A percentile compares a stretch with the other conserved stretches of the same genome.
Conservation (phyloP, 2,888 invertebrate genomes). For the Drepana falcataria region DNA sequence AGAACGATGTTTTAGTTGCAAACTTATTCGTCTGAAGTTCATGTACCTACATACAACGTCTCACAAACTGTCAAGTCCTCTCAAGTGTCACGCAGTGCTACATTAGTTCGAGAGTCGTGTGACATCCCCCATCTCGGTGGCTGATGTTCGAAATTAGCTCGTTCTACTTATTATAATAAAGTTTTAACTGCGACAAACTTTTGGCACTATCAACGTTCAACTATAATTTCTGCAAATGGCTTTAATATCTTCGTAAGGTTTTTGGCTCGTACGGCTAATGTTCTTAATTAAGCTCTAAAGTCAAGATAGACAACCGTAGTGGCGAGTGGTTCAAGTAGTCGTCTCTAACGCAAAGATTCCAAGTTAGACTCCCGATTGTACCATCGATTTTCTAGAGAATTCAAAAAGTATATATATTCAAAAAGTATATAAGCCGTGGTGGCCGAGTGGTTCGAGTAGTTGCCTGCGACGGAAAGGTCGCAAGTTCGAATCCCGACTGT, state of each 20-base stretch:
- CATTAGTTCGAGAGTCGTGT: conserved; percentile 23
- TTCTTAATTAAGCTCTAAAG: conserved; percentile 16
- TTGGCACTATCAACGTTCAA: conserved; percentile 51
- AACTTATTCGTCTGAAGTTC: conserved; percentile 28
- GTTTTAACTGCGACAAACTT: conserved; percentile 52
- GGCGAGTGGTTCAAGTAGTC: background rate
- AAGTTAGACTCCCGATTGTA: too few species aligned
- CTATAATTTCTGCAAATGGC: conserved; percentile 33
- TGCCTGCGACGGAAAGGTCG: too few species aligned
- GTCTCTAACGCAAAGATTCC: too few species aligned
- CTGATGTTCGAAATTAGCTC: conserved; percentile 58
- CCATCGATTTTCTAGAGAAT: too few species aligned
- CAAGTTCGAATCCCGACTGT: too few species aligned
- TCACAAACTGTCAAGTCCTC: conserved; percentile 17
- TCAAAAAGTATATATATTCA: too few species aligned
- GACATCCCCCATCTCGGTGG: conserved; percentile 41
- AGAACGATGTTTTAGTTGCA: conserved; percentile 26
- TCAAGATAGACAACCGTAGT: conserved; percentile 9
- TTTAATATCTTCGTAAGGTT: conserved; percentile 39
- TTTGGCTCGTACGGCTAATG: conserved; percentile 27
- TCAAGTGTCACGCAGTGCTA: conserved; percentile 19
- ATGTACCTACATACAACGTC: background rate
- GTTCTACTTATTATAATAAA: conserved; percentile 62
- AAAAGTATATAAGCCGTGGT: too few species aligned
- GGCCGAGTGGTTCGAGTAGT: too few species aligned